phyloP scores from a whole-genome alignment of 2,113 vertebrate genomes.

The Heptranchias perlo region DNA sequence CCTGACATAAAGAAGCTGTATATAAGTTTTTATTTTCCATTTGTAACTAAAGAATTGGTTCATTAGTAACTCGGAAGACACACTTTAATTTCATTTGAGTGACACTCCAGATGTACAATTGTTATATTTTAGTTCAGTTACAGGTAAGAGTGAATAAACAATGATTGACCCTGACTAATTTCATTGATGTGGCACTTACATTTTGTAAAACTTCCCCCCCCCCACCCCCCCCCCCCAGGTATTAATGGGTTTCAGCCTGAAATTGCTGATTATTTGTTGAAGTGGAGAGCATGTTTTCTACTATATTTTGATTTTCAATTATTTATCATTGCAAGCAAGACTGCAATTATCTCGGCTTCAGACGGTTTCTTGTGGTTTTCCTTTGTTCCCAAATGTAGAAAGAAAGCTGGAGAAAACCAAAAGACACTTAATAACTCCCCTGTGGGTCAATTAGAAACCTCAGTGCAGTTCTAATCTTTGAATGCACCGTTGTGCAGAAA shows the following conservation, averaged over 20 bases:
- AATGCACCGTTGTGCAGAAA: neutral
- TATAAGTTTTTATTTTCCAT: neutral
- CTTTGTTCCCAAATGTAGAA: slow-evolving; percentile 2
- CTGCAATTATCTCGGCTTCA: neutral
- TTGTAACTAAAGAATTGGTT: neutral
- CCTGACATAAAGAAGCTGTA: neutral
- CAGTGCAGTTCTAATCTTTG: neutral
- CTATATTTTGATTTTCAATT: neutral
- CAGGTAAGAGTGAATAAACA: neutral
- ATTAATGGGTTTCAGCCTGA: neutral
- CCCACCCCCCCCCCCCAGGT: no score
- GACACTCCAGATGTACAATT: neutral
- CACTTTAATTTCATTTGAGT: neutral
- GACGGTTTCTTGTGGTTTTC: neutral
- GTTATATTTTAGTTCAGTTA: slow-evolving; percentile 23
- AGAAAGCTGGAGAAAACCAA: neutral
- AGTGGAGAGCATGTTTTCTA: neutral
- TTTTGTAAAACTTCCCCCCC: neutral
- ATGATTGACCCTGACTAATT: neutral
- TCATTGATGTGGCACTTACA: neutral
- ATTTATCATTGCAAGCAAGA: neutral
- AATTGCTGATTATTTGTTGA: slow-evolving; percentile 20
- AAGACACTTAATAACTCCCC: neutral
- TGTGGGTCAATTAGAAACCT: neutral
- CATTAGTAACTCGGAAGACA: neutral